Evolutionary conservation across 2,888 invertebrate species (phyloP).

Genomic region (Orthonevra nobilis): DNA sequence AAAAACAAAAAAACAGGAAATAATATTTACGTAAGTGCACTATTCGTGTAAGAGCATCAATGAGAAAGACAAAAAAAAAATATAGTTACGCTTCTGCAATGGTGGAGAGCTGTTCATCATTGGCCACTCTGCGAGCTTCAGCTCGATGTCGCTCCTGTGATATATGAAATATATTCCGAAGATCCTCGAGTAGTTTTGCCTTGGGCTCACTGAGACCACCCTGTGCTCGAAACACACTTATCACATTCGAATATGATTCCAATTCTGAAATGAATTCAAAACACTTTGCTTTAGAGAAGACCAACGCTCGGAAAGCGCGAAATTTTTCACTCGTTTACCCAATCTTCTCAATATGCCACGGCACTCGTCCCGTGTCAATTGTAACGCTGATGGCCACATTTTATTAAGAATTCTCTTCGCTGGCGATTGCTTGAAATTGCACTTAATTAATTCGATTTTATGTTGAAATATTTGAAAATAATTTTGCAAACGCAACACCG

Average conservation of each 20-base stretch:
- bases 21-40: constrained; percentile 58
- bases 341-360: constrained; percentile 92
- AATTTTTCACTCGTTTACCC: constrained; percentile 81
- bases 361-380: constrained; percentile 94
- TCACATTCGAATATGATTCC: constrained; percentile 94
- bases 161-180: constrained; percentile 91
- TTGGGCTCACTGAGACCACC: constrained; percentile 92
- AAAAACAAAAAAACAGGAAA: constrained; percentile 4
- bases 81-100: constrained; percentile 92
- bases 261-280: constrained; percentile 83
- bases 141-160: constrained; percentile 94
- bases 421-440: constrained; percentile 64
- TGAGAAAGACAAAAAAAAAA: constrained; percentile 32
- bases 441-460: constrained; percentile 72
- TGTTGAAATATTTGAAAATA: constrained; percentile 72
- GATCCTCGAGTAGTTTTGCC: constrained; percentile 90
- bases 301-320: constrained; percentile 69
- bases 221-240: constrained; percentile 95
- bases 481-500: constrained; percentile 74
- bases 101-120: constrained; percentile 93
- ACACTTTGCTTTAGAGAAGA: constrained; percentile 49
- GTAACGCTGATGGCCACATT: constrained; percentile 79
- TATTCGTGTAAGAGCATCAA: constrained; percentile 26
- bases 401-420: constrained; percentile 71
- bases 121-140: constrained; percentile 94